Percentiles rank a stretch among this genome's conserved stretches.
phyloP scores from a whole-genome alignment of 2,113 vertebrate genomes.

The Misgurnus anguillicaudatus region DNA sequence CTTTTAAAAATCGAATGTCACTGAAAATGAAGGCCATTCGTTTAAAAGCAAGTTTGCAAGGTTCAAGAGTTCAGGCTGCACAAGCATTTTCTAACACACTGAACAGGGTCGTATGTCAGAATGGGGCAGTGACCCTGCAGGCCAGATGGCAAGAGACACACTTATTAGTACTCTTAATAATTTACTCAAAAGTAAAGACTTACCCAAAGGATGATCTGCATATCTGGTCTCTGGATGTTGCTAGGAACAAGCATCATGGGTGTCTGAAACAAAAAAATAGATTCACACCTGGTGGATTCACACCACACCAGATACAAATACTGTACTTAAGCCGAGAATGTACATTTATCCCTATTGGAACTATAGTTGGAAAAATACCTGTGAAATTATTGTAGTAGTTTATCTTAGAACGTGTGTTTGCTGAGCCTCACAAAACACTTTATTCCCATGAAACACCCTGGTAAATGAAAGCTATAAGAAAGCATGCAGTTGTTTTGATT shows the following conservation, averaged over 20 bases:
- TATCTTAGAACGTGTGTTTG: too few species aligned
- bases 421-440: too few species aligned
- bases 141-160: not conserved
- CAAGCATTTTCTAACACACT: not conserved
- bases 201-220: slow-evolving; percentile 97
- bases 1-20: not conserved
- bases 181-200: slow-evolving; percentile 40
- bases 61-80: not conserved
- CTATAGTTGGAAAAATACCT: too few species aligned
- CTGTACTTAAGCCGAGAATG: too few species aligned
- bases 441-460: too few species aligned
- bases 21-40: not conserved
- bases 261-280: slow-evolving; percentile 74
- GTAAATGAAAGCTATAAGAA: too few species aligned
- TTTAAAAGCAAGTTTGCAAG: slow-evolving; percentile 8
- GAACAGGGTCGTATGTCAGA: slow-evolving; percentile 2
- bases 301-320: too few species aligned
- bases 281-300: too few species aligned
- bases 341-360: too few species aligned
- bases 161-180: not conserved
- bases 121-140: not conserved
- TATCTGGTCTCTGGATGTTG: slow-evolving; percentile 97
- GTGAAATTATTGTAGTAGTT: too few species aligned
- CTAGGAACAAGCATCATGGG: slow-evolving; percentile 89
- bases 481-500: too few species aligned